phyloP scores from a whole-genome alignment of 1,140 invertebrate species.

The Gyrodactylus bullatarudis region DNA sequence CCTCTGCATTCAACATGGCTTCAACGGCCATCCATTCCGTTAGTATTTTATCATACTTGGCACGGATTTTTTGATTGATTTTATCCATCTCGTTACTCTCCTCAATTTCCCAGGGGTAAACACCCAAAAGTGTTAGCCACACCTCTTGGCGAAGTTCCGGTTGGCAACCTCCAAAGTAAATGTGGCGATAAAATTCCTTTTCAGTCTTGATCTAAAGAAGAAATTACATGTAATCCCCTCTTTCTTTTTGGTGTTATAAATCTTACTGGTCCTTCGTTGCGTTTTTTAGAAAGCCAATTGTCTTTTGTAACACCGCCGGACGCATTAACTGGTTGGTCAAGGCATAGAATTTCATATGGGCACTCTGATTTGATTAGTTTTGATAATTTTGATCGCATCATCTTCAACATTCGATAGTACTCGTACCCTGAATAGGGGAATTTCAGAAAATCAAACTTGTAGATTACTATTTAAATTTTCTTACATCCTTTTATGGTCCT shows the following conservation, averaged over 20 bases:
- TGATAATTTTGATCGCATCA: background rate
- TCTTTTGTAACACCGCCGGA: background rate
- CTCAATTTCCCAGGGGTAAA: background rate
- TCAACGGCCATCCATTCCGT: constrained; percentile 5
- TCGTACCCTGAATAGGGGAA: background rate
- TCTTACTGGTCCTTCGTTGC: background rate
- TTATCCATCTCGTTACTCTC: background rate
- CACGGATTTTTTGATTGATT: background rate
- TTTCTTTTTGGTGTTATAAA: too few species aligned
- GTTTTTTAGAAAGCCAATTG: background rate
- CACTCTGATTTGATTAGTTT: background rate
- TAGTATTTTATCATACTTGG: background rate
- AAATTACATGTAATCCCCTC: background rate
- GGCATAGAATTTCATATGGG: background rate
- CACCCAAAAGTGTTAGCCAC: background rate
- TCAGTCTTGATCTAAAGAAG: background rate
- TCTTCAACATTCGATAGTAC: background rate
- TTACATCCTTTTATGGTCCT: background rate
- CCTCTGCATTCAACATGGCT: background rate
- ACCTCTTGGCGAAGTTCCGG: background rate
- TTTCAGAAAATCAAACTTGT: too few species aligned
- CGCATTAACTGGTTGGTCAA: background rate
- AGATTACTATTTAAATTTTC: too few species aligned
- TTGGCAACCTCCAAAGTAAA: background rate
- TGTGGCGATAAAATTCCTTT: background rate